Evolutionary conservation across 2,113 vertebrate genomes (phyloP), one percentile per base, ranked within the genome.

Genomic region (Gobio gobio): DNA sequence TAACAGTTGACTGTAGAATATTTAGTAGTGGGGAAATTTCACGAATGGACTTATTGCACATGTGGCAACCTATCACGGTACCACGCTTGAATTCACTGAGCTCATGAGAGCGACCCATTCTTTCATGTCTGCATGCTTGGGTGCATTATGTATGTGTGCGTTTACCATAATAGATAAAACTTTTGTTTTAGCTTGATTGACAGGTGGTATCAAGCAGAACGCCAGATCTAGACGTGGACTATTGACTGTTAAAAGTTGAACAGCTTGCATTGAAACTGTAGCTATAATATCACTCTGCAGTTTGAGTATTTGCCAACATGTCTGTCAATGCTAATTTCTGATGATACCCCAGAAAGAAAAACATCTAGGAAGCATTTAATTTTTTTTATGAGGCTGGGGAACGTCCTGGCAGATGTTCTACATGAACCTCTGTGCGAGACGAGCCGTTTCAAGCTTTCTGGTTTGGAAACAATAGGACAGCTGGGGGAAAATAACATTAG

Each of bases 391-490:
- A 76, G 24, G 24, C 24, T 1, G 1, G 16, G 47, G 24, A 54
- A 76, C 6, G 14, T 54, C 47, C 47, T 26, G 16, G 73, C 73
- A 76, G 73, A 76, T 76, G 47, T 76, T 76, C 7, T 76, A 33
- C 73, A 33, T 16, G 73, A 24, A 29, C 1, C 47, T 54, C 70
- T 24, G 70, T n/a, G 10, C 36, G 29, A 56, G 16, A 56, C 0
- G 26, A 36, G 18, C 51, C 18, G 6, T 58, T 51, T 77, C 18
- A 33, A 77, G 26, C 51, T 22, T 58, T 2, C 9, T 36, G 51
- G 75, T 77, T 36, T 20, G 10, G 29, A 58, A 77, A 58, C 26
- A 36, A 33, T 9, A 36, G 51, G 29, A 73, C 43, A 73, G 22
- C 70, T 73, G 70, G 43, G 5, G 10, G 22, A 8, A 47, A 77